Percentiles rank a stretch among this genome's conserved stretches.
Evolutionary conservation across 2,113 vertebrate genomes (phyloP).

Genomic region (Halichoeres trimaculatus): DNA sequence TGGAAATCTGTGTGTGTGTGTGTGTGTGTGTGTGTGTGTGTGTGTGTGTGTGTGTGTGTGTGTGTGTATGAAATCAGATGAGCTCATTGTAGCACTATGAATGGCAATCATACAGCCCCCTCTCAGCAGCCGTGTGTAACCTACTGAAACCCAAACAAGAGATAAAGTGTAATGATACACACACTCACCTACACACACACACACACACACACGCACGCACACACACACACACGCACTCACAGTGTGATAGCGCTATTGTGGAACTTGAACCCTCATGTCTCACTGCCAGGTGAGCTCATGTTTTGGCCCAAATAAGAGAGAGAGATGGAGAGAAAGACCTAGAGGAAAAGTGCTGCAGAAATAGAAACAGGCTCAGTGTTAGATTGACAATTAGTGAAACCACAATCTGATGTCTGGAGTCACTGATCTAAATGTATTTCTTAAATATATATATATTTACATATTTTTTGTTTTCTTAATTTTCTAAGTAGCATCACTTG

Average conservation of each 20-base stretch:
- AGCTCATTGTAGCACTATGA: conserved; percentile 81
- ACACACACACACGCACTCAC: conserved; percentile 36
- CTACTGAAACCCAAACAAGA: conserved; percentile 86
- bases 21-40: too few species aligned
- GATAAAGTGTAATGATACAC: conserved; percentile 79
- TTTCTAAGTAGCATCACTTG: too few species aligned
- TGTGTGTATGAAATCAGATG: conserved; percentile 72
- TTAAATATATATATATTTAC: too few species aligned
- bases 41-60: conserved; percentile 15
- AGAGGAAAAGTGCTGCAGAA: background rate
- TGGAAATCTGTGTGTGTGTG: conserved; percentile 23
- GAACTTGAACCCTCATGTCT: conserved; percentile 81
- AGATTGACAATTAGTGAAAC: conserved; percentile 32
- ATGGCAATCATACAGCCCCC: conserved; percentile 82
- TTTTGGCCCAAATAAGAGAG: conserved; percentile 60
- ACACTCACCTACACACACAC: conserved; percentile 43
- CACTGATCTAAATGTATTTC: background rate
- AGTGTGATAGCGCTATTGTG: conserved; percentile 75
- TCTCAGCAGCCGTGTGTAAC: conserved; percentile 82
- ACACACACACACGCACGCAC: conserved; percentile 34
- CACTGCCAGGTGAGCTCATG: conserved; percentile 80
- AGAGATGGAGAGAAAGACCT: background rate
- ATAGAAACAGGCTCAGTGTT: conserved; percentile 26
- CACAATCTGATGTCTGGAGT: conserved; percentile 26
- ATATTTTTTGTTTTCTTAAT: too few species aligned